Base-by-base conservation (phyloP, 2,888 invertebrate genomes). In the Drosophila kambysellisi region DNA sequence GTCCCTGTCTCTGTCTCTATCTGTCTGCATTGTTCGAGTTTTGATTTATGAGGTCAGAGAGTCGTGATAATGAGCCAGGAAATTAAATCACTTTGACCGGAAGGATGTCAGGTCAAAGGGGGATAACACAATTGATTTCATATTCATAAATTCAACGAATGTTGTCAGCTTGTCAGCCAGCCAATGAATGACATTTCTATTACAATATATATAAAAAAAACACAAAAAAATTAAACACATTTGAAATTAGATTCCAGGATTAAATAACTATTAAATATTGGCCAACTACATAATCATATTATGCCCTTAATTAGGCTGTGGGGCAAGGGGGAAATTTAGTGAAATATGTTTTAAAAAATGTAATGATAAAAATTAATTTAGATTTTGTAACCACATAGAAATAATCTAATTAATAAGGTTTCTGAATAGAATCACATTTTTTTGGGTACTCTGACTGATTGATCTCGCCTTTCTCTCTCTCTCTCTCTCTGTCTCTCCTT, bases 1-100 rank as follows among this genome's bases (percentile, higher is more conserved):
- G 46, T 12, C 12, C 15, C 50, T 64, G 63, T 43, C 32, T 53
- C 50, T 59, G 53, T 71, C 66, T 63, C 64, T 65, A 63, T 77
- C 60, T 67, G 76, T 72, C 75, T 77, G 74, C 78, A 82, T 83
- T 82, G 79, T 84, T 84, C 73, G 75, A 80, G 81, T 88, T 90
- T 79, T 90, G 91, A 88, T 88, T 88, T 88, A 88, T 88, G 88
- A 74, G 89, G 87, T 87, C 88, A 90, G 90, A 90, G 87, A 89
- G 83, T 89, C 88, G 89, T 86, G 88, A 89, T 91, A 89, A 91
- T 90, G 89, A 91, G 84, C 86, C 87, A 83, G 84, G 84, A 91
- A 89, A 91, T 91, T 90, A 91, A 92, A 91, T 92, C 89, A 91
- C 87, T 88, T 89, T 91, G 77, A 90, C 90, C 90, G 91, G 90